Evolutionary conservation across 2,888 invertebrate genomes (phyloP).

Genomic region (Campaea margaritaria): DNA sequence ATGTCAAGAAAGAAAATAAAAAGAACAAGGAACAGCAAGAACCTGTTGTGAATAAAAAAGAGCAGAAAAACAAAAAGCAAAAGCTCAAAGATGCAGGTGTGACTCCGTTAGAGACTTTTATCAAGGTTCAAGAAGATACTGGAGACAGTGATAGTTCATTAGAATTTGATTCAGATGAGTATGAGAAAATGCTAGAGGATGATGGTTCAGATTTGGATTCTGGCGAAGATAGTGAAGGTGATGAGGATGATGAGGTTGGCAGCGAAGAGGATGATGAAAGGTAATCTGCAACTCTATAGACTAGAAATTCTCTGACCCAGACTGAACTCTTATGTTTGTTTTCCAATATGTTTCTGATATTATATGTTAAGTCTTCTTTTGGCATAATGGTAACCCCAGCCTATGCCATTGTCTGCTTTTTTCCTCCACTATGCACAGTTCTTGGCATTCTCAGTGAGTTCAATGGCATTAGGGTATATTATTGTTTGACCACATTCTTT

Average conservation of each 20-base stretch:
- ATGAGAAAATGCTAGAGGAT: slow-evolving; percentile 62
- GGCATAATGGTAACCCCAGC: too few species aligned
- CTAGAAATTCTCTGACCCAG: too few species aligned
- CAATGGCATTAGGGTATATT: too few species aligned
- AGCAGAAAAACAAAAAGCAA: slow-evolving; percentile 57
- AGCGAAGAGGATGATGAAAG: slow-evolving; percentile 44
- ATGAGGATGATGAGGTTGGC: slow-evolving; percentile 31
- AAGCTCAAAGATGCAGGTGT: slow-evolving; percentile 61
- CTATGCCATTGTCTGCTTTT: too few species aligned
- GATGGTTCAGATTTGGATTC: slow-evolving; percentile 54
- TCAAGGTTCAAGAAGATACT: slow-evolving; percentile 55
- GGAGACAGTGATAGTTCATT: slow-evolving; percentile 64
- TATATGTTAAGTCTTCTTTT: too few species aligned
- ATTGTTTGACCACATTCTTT: too few species aligned
- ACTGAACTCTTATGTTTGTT: too few species aligned
- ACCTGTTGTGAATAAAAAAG: slow-evolving; percentile 45
- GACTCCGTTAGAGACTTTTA: slow-evolving; percentile 62
- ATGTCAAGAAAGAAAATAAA: slow-evolving; percentile 25
- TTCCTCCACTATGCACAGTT: too few species aligned
- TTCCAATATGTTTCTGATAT: too few species aligned
- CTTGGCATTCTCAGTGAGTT: too few species aligned
- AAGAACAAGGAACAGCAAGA: slow-evolving; percentile 39
- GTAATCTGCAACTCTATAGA: slow-evolving; percentile 25
- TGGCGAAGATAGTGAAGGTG: slow-evolving; percentile 39
- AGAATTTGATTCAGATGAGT: slow-evolving; percentile 75